Evolutionary conservation across 1,140 invertebrate genomes (phyloP).

Genomic region (Papilio polyxenes): DNA sequence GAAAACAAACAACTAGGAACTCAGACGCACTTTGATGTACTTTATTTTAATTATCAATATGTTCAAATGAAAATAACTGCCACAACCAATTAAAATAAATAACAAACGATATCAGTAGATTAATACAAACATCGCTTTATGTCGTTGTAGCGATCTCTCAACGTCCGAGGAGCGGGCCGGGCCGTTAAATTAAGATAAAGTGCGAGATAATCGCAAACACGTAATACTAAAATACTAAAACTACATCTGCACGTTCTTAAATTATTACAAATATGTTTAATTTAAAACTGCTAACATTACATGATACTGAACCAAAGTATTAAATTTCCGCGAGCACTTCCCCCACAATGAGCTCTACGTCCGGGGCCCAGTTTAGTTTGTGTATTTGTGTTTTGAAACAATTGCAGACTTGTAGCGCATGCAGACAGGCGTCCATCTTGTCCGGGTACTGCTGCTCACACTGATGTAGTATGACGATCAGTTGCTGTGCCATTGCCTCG

Average conservation of each 20-base stretch:
- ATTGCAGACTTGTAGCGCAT: slow-evolving; percentile 62
- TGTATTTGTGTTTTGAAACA: slow-evolving; percentile 59
- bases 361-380: slow-evolving; percentile 61
- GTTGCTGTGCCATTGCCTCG: no score
- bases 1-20: neutral
- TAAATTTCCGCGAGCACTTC: neutral
- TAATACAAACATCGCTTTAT: neutral
- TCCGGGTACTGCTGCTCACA: neutral
- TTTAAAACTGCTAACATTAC: neutral
- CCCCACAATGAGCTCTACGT: slow-evolving; percentile 56
- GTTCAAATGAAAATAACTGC: neutral
- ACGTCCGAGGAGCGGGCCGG: neutral
- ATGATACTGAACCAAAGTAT: neutral
- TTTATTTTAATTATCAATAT: neutral
- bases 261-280: slow-evolving; percentile 3
- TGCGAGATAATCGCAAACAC: slow-evolving; percentile 5
- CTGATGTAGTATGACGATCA: no score
- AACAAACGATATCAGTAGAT: neutral
- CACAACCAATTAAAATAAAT: slow-evolving; percentile 1
- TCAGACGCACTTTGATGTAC: neutral
- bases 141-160: neutral
- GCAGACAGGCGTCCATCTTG: slow-evolving; percentile 51
- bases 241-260: slow-evolving; percentile 6
- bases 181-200: slow-evolving; percentile 3
- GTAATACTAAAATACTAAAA: neutral